phyloP scores from a whole-genome alignment of 1,140 invertebrate species.

The Drosophila neocordata region DNA sequence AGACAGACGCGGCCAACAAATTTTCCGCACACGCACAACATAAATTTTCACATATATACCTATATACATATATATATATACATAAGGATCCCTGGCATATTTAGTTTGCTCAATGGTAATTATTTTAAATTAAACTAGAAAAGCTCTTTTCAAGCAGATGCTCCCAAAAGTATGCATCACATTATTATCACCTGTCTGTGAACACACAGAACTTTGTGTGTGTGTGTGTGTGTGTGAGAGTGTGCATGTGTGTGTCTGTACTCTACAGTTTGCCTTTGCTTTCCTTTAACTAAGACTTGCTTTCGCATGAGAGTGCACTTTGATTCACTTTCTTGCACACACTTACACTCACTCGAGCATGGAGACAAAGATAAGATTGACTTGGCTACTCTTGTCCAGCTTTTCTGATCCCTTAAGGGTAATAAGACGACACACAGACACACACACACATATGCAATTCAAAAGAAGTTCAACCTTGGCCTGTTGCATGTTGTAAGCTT shows the following conservation, averaged over 20 bases:
- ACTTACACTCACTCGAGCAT: conserved; percentile 1
- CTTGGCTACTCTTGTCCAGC: conserved; percentile 40
- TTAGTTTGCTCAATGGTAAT: conserved; percentile 43
- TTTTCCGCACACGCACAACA: conserved; percentile 19
- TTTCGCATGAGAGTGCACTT: conserved; percentile 39
- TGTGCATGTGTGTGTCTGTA: neutral
- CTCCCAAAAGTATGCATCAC: conserved; percentile 44
- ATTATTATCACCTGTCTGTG: conserved; percentile 53
- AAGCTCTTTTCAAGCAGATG: conserved; percentile 53
- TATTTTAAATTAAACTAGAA: conserved; percentile 66
- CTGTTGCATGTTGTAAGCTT: conserved; percentile 27
- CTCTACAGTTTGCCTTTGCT: conserved; percentile 2
- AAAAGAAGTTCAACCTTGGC: conserved; percentile 20
- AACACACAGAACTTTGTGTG: neutral
- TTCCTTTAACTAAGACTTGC: neutral
- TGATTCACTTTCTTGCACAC: conserved; percentile 27
- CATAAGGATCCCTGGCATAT: conserved; percentile 31
- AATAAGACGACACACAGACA: conserved; percentile 35
- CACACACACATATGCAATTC: conserved; percentile 20
- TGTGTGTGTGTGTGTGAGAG: neutral
- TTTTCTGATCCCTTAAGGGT: conserved; percentile 32
- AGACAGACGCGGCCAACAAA: conserved; percentile 5
- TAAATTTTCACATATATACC: conserved; percentile 9
- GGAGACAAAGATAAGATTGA: conserved; percentile 17
- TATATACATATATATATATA: conserved; percentile 5